Evolutionary conservation across 1,140 invertebrate species (phyloP), one percentile per base, ranked within the genome.

Genomic region (Neuroterus valhalla): DNA sequence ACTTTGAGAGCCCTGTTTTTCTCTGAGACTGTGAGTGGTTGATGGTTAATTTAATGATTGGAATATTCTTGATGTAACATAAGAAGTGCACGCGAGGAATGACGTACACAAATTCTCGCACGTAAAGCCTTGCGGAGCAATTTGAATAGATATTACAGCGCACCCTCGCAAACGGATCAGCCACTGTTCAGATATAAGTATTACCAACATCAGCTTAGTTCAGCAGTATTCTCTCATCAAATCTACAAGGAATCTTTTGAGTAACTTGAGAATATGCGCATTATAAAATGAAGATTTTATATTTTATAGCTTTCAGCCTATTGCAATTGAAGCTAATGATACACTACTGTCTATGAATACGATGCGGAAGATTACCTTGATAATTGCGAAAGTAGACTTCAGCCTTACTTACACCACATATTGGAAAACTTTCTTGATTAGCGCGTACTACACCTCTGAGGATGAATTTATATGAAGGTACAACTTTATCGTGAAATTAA

Each of bases 81-180:
- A 48, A 2, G n/a, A 62, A 62, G 55, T 62, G 55, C 55, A 62
- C 55, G 23, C 55, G 26, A 62, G 55, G 31, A 62, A 62, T 62
- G 26, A 62, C 23, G 55, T 62, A 62, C 55, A 50, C 48, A 21
- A 50, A 21, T 50, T 50, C 48, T 50, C n/a, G 48, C 48, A 50
- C n/a, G 23, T 31, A 62, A 62, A 62, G 55, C 55, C 55, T 62
- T 26, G 55, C 55, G 55, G 55, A 26, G 23, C 55, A 62, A 62
- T 62, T 62, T 62, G 26, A 62, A 62, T 62, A 38, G 55, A 62
- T 62, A 62, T 62, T 62, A 62, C 55, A 62, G 55, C 23, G 55
- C 55, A 62, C 55, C 55, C 55, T 62, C 55, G 55, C 55, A 62
- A 62, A 62, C 55, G 26, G 55, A 62, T 62, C 55, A n/a, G 55